Percentiles rank a stretch among this genome's conserved stretches.
Conservation (phyloP, 2,113 vertebrate genomes). For the Microtus ochrogaster region DNA sequence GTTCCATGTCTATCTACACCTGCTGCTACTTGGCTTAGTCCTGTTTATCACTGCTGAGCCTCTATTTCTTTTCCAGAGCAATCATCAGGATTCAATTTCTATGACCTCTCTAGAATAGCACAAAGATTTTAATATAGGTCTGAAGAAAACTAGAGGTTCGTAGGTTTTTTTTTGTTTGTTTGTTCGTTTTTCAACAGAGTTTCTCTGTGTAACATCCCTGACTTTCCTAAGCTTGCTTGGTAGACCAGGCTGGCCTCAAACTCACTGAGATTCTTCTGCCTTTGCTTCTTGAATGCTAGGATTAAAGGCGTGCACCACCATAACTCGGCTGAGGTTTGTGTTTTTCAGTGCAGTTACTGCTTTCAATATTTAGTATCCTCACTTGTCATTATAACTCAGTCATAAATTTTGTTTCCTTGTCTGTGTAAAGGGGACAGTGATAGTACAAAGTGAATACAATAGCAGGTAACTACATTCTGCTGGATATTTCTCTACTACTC, state of each 20-base stretch:
- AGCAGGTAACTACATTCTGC: no score
- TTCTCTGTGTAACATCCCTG: no score
- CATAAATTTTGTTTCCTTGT: neutral
- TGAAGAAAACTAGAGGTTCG: neutral
- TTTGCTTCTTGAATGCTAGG: no score
- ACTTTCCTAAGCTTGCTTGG: no score
- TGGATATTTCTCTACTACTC: neutral
- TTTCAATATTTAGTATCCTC: neutral
- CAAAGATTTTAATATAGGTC: neutral
- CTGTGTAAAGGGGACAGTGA: neutral
- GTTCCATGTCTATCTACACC: neutral
- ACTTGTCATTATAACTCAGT: neutral
- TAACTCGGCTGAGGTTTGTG: no score
- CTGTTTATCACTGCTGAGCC: neutral
- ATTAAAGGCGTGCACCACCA: no score
- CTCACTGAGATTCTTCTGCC: no score
- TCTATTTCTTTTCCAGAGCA: neutral
- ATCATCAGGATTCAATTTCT: neutral
- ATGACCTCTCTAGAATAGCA: neutral
- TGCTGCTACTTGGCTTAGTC: neutral
- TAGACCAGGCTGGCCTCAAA: no score
- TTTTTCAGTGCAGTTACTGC: neutral
- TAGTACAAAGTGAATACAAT: neutral
- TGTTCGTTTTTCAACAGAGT: no score
- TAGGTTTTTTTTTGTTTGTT: neutral